Evolutionary conservation across 1,140 invertebrate genomes (phyloP), one percentile per base, ranked within the genome.

Genomic region (Tribolium castaneum): DNA sequence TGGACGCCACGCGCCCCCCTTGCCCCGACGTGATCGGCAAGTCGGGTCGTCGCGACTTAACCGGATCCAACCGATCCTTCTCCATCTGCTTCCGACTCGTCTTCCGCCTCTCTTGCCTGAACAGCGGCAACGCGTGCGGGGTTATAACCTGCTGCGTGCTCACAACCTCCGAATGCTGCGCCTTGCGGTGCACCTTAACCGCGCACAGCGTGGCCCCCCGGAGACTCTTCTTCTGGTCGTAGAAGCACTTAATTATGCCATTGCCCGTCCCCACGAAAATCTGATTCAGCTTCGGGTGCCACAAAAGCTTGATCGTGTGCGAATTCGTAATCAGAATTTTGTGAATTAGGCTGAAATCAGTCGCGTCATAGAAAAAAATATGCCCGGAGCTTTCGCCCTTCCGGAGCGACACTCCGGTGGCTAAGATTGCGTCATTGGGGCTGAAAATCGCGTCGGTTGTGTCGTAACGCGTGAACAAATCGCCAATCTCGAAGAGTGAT

Each of bases 271-370:
- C 95, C 6, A 97, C 92, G 76, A 99, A 95, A 76, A 99, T 93
- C 85, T 99, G 98, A 87, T 99, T 99, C 0, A 99, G 87, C 87
- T 97, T 97, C 0, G 98, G 95, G 89, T 99, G 98, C 98, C 98
- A 99, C 1, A 95, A 85, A 2, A 93, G 92, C 84, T 97, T 94
- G 25, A 99, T 96, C 0, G 98, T 92, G 85, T 96, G 94, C 0
- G 95, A 94, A 82, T 94, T 90, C 0, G 92, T 90, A 6, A 97
- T 93, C 49, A 91, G 88, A 49, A 99, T 92, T 76, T 94, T 90
- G 39, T 93, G 90, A 0, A 94, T 88, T n/a, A 91, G 76, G 45
- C 96, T 89, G 81, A 97, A 96, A 0, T 91, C 95, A 51, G 93
- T 92, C 2, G 92, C 89, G 82, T 96, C 92, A 80, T 94, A 97